Evolutionary conservation across 2,113 vertebrate genomes (phyloP).

Genomic region (Globicephala melas): DNA sequence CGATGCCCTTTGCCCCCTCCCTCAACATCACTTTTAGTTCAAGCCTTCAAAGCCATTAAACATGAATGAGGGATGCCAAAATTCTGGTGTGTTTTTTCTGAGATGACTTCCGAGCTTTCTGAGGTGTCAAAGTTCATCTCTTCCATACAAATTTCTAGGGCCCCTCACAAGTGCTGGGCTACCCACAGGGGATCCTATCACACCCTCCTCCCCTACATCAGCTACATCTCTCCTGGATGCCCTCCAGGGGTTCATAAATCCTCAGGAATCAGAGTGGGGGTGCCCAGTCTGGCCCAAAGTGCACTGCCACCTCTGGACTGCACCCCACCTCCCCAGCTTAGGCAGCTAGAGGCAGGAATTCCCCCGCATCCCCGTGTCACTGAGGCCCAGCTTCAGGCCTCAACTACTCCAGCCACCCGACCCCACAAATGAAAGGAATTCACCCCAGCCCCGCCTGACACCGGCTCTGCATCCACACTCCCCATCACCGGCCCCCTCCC

Average conservation of each 20-base stretch:
- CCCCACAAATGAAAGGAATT: neutral
- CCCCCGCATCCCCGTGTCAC: accelerated
- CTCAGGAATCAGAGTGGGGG: neutral
- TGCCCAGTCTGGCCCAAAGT: neutral
- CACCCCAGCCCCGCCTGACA: neutral
- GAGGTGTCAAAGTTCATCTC: neutral
- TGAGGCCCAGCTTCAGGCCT: too few species aligned
- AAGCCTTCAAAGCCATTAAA: neutral
- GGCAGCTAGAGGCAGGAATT: neutral
- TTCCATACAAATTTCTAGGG: neutral
- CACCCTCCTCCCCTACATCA: accelerated
- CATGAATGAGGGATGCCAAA: neutral
- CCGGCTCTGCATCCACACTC: neutral
- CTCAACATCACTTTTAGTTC: neutral
- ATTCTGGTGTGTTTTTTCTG: neutral
- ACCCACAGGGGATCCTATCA: neutral
- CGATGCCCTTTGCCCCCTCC: neutral
- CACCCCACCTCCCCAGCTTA: neutral
- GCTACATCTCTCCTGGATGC: neutral
- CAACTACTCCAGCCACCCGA: accelerated
- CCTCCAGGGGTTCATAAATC: neutral
- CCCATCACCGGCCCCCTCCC: neutral
- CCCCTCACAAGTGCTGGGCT: neutral
- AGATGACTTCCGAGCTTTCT: neutral
- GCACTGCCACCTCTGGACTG: neutral